Conservation (phyloP, 2,888 invertebrate genomes). For the Amphimallon solstitiale region DNA sequence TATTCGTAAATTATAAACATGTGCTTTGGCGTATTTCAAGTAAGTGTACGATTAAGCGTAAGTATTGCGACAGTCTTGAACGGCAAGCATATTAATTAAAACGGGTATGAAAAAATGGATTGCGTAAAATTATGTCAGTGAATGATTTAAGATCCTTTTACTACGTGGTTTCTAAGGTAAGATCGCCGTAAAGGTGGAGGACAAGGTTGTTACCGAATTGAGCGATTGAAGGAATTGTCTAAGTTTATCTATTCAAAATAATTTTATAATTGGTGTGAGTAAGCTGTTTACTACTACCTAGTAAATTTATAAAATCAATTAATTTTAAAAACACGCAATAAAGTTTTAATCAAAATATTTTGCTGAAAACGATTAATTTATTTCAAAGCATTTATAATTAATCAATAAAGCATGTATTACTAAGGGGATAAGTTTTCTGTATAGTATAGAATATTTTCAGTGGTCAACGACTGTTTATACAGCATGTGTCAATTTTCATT, state of each 20-base stretch:
- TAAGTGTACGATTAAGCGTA: background rate
- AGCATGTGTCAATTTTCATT: too few relatives aligned
- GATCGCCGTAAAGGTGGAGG: slow-evolving; percentile 13
- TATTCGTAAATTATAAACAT: background rate
- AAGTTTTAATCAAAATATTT: too few relatives aligned
- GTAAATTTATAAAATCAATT: too few relatives aligned
- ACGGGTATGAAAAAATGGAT: slow-evolving; percentile 8
- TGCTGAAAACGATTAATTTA: too few relatives aligned
- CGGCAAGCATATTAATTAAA: slow-evolving; percentile 6
- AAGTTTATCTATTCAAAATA: background rate
- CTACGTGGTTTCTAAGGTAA: background rate
- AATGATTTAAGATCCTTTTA: slow-evolving; percentile 24
- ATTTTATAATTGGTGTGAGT: background rate
- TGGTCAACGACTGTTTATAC: too few relatives aligned
- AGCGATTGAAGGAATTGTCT: background rate
- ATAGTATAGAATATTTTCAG: too few relatives aligned
- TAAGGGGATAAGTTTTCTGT: too few relatives aligned
- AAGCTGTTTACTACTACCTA: too few relatives aligned
- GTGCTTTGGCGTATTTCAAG: slow-evolving; percentile 7
- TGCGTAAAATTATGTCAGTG: slow-evolving; percentile 19
- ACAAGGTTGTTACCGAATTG: slow-evolving; percentile 15
- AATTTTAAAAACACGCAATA: too few relatives aligned
- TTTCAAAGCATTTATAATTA: too few relatives aligned
- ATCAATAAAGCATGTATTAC: too few relatives aligned
- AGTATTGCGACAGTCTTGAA: slow-evolving; percentile 12